Percentiles rank a stretch among this genome's conserved stretches.
Conservation (phyloP, 1,140 invertebrate species). For the Hylaeus anthracinus region DNA sequence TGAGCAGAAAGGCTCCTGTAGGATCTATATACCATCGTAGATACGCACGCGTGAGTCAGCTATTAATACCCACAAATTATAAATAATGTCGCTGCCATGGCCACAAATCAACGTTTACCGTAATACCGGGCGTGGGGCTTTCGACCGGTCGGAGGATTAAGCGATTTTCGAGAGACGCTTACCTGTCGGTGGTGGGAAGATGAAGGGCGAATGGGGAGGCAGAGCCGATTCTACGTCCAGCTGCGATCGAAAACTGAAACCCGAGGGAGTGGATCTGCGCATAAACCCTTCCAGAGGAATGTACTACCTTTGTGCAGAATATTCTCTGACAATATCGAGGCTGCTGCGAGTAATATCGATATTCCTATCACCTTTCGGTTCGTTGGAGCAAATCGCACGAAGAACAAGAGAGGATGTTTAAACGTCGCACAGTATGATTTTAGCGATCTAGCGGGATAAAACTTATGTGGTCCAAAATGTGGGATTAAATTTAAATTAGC, state of each 20-base stretch:
- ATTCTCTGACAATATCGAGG: conserved; percentile 39
- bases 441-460: no score
- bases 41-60: conserved; percentile 33
- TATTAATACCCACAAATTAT: conserved; percentile 72
- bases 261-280: conserved; percentile 50
- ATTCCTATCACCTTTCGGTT: conserved; percentile 28
- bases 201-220: conserved; percentile 20
- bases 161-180: conserved; percentile 59
- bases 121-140: conserved; percentile 65
- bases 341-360: conserved; percentile 45
- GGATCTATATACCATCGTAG: background rate
- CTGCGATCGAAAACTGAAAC: conserved; percentile 57
- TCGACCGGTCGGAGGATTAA: conserved; percentile 66
- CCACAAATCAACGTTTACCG: conserved; percentile 71
- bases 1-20: conserved; percentile 6
- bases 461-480: no score
- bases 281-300: conserved; percentile 47
- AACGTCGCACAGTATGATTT: background rate
- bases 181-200: conserved; percentile 47
- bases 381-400: no score
- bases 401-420: background rate
- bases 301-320: conserved; percentile 48
- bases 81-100: conserved; percentile 66
- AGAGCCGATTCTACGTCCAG: conserved; percentile 20
- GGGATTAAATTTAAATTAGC: no score